Percentiles rank a stretch among this genome's conserved stretches.
These are phyloP conservation scores for Nycticorax nycticorax DNA, from an alignment of 2,113 vertebrate genomes.

Conservation along the genomic window DNA sequence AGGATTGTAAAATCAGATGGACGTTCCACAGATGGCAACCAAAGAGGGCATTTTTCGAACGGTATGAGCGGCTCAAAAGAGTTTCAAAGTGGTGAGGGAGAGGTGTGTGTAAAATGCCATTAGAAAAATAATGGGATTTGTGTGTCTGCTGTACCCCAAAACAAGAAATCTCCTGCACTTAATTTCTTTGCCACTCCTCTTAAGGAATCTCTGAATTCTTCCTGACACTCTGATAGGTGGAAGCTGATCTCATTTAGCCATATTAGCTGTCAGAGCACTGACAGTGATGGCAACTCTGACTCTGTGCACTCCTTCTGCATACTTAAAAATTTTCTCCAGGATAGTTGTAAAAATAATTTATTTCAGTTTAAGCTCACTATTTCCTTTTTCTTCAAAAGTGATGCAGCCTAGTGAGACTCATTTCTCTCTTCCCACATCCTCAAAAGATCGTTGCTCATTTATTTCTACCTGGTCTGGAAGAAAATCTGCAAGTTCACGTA, in stretches of 20 bases:
- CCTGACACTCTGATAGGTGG: not conserved
- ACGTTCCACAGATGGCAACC: not conserved
- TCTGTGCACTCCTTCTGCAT: not conserved
- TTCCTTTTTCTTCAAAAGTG: slow-evolving; percentile 46
- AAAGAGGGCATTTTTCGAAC: slow-evolving; percentile 12
- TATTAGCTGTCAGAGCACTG: slow-evolving; percentile 29
- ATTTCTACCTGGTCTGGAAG: slow-evolving; percentile 40
- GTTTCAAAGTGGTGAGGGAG: slow-evolving; percentile 40
- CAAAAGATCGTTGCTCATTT: slow-evolving; percentile 23
- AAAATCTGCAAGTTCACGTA: slow-evolving; percentile 41
- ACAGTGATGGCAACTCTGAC: slow-evolving; percentile 27
- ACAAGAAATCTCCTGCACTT: not conserved
- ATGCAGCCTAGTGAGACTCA: not conserved
- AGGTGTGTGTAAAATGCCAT: slow-evolving; percentile 1
- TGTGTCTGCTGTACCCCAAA: not conserved
- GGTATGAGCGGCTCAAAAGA: slow-evolving; percentile 8
- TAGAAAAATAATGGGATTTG: slow-evolving; percentile 61
- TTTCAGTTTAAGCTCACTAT: slow-evolving; percentile 58
- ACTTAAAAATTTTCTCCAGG: slow-evolving; percentile 26
- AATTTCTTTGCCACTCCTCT: slow-evolving; percentile 41
- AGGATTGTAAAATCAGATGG: slow-evolving; percentile 36
- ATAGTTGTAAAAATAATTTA: slow-evolving; percentile 52
- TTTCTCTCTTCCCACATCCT: not conserved
- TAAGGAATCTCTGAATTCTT: slow-evolving; percentile 35
- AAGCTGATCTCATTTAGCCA: slow-evolving; percentile 24